Evolutionary conservation across 2,113 vertebrate species (phyloP).

Genomic region (Anser brachyrhynchus): DNA sequence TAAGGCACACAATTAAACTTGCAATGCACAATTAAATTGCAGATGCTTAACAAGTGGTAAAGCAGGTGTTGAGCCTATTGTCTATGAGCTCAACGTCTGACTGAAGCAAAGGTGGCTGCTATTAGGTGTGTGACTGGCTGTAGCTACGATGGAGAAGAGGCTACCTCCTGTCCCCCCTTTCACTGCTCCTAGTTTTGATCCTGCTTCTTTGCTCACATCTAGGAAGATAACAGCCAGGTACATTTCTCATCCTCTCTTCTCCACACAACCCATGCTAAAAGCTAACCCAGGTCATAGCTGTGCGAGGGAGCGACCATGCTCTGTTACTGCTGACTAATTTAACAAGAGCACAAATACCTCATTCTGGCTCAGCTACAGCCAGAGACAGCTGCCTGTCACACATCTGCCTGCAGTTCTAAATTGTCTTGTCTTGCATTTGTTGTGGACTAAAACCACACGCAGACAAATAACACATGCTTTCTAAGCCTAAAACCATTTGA

Average conservation of each 20-base stretch:
- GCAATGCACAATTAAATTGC: not conserved
- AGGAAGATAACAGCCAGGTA: not conserved
- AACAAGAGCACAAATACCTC: not conserved
- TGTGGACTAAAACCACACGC: not conserved
- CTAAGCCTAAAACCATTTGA: not conserved
- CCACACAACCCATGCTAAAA: not conserved
- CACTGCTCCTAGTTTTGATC: not conserved
- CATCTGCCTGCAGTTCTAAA: not conserved
- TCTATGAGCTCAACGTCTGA: rapidly evolving
- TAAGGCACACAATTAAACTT: not conserved
- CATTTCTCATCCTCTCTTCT: rapidly evolving
- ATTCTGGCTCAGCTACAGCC: not conserved
- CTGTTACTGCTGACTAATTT: not conserved
- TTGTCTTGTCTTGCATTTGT: not conserved
- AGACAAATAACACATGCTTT: not conserved
- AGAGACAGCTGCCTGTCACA: not conserved
- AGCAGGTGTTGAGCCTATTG: not conserved
- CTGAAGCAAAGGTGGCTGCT: not conserved
- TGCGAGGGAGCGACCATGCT: not conserved
- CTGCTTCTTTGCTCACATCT: not conserved
- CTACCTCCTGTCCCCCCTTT: not conserved
- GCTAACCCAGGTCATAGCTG: not conserved
- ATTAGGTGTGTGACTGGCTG: not conserved
- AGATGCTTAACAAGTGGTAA: not conserved
- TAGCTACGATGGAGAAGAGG: not conserved